Conservation (phyloP, 2,113 vertebrate genomes). For the Melanerpes formicivorus region DNA sequence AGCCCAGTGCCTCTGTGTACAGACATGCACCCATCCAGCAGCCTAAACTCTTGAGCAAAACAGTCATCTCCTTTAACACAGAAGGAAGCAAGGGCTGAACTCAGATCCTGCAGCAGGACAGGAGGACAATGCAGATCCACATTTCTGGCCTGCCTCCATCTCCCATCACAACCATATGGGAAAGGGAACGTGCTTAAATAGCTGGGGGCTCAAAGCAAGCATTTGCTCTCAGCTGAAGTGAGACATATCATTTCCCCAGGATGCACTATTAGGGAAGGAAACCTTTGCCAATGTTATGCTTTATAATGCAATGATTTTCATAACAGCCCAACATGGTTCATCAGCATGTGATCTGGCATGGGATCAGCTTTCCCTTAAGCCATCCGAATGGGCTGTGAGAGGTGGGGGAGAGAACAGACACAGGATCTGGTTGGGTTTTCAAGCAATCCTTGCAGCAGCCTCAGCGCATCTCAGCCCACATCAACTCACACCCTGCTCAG, state of each 20-base stretch:
- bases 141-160: not conserved
- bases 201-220: not conserved
- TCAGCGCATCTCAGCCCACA: not conserved
- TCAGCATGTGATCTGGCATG: constrained; percentile 34
- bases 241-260: not conserved
- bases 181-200: not conserved
- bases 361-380: constrained; percentile 1
- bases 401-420: not conserved
- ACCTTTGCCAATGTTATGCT: constrained; percentile 44
- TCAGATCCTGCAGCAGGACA: not conserved
- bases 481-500: fast-evolving
- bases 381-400: not conserved
- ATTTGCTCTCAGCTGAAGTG: not conserved
- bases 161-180: not conserved
- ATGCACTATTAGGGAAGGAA: constrained; percentile 1
- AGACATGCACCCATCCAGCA: fast-evolving
- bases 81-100: not conserved
- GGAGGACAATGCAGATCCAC: not conserved
- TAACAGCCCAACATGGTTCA: constrained; percentile 40
- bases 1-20: fast-evolving
- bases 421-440: not conserved
- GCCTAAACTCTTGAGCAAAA: not conserved
- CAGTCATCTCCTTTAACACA: not conserved
- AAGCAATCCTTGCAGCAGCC: not conserved
- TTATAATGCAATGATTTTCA: constrained; percentile 17